A percentile compares a stretch with the other conserved stretches of the same genome.
Evolutionary conservation across 1,140 invertebrate species (phyloP).

Genomic region (Colletes gigas): DNA sequence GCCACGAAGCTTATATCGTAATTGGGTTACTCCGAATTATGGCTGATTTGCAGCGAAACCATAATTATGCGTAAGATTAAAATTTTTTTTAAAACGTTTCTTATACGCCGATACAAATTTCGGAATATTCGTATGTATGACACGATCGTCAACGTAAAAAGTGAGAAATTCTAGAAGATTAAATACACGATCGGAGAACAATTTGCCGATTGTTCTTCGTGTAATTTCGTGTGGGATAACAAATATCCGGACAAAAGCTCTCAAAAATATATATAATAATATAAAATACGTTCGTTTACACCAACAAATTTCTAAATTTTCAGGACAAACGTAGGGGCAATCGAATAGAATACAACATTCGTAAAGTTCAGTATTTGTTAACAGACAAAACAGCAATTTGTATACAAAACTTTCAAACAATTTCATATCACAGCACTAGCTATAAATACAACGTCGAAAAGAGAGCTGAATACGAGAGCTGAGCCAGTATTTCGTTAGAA

Average conservation of each 20-base stretch:
- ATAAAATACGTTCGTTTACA: constrained; percentile 34
- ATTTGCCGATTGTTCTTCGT: neutral
- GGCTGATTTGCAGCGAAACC: neutral
- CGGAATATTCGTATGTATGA: neutral
- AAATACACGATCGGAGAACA: constrained; percentile 5
- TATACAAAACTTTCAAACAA: constrained; percentile 61
- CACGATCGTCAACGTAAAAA: neutral
- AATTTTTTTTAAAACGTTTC: neutral
- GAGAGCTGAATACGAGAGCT: constrained; percentile 59
- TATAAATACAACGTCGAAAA: constrained; percentile 60
- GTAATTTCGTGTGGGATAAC: constrained; percentile 3
- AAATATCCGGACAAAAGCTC: constrained; percentile 44
- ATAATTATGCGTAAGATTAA: neutral
- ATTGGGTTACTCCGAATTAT: constrained; percentile 2
- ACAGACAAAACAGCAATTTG: constrained; percentile 52
- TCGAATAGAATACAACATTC: constrained; percentile 55
- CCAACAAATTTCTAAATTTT: constrained; percentile 46
- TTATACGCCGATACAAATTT: neutral
- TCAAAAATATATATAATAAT: constrained; percentile 45
- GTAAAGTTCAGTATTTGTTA: constrained; percentile 58
- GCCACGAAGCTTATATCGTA: neutral
- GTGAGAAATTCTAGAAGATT: neutral
- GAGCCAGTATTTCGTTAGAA: constrained; percentile 24
- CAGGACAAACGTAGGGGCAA: constrained; percentile 39
- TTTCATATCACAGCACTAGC: constrained; percentile 64